Evolutionary conservation across 92 coral and sea anemone genomes (phyloP).

Genomic region (Ricordea florida): DNA sequence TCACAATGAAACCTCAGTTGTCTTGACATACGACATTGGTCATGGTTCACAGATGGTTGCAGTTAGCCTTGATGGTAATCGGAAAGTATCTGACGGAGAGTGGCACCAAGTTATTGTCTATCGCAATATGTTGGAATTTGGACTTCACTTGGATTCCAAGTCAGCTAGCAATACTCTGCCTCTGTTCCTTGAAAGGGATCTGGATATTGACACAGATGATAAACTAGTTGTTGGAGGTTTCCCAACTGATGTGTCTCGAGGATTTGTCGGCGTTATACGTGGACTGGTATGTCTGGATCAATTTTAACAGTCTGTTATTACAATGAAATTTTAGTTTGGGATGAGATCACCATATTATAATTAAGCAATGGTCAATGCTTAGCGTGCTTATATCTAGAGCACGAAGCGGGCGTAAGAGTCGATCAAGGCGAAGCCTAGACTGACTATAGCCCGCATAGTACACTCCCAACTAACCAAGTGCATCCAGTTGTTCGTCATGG

Average conservation of each 20-base stretch:
- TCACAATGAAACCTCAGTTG: slow-evolving; percentile 54
- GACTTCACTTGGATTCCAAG: slow-evolving; percentile 54
- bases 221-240: slow-evolving; percentile 64
- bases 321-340: no score
- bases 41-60: slow-evolving; percentile 40
- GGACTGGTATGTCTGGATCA: slow-evolving; percentile 91
- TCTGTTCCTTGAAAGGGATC: slow-evolving; percentile 55
- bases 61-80: slow-evolving; percentile 11
- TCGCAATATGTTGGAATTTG: slow-evolving; percentile 75
- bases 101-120: slow-evolving; percentile 75
- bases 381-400: no score
- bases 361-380: no score
- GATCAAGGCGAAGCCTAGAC: no score
- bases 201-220: slow-evolving; percentile 58
- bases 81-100: slow-evolving; percentile 51
- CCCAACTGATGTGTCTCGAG: slow-evolving; percentile 55
- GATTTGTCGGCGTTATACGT: slow-evolving; percentile 86
- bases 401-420: no score
- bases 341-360: no score
- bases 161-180: slow-evolving; percentile 18
- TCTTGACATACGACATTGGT: slow-evolving; percentile 65
- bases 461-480: no score
- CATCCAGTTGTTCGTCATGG: no score
- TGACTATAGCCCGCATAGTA: no score
- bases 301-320: no score